Base-by-base conservation (phyloP, 2,888 invertebrate species). In the Cheilosia grossa region DNA sequence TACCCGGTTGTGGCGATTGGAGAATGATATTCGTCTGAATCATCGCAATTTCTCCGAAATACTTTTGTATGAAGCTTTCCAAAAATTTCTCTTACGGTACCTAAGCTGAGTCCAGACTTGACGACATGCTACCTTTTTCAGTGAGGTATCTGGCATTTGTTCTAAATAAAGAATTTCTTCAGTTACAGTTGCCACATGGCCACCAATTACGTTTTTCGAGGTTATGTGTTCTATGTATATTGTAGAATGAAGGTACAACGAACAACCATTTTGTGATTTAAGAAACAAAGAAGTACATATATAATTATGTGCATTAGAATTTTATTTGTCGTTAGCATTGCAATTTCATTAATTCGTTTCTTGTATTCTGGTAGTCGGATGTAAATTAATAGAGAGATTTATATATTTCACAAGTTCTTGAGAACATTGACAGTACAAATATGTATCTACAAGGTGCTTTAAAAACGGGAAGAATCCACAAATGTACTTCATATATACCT, bases 31-130 rank as follows among this genome's bases (percentile, higher is more conserved):
- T 27, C 40, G n/a, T 59, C 30, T 61, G 64, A 82, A 47, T 75
- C 75, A 75, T 40, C 21, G 24, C 17, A 37, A 61, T 70, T 75
- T 75, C 66, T 67, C 67, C 30, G 9, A 59, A 67, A 33, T 67
- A 30, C 30, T 37, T 17, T 10, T 17, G 7, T 10, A 13, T 64
- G 2, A 24, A 51, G 40, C 78, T 78, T 77, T 78, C 69, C 69
- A 21, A 70, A 70, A 69, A 69, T 78, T 78, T 78, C 69, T 78
- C 61, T 78, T 77, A 33, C 59, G 51, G 53, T 53, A 61, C 21
- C 44, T 44, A 2, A 33, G 21, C 24, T 7, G 7, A 9, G 19
- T 13, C n/a, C 5, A 54, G n/a, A 13, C n/a, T 54, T 30, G 5
- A 15, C 24, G 7, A 0, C 17, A n/a, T 3, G 17, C n/a, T n/a